A percentile compares a stretch with the other conserved stretches of the same genome.
phyloP scores from a whole-genome alignment of 1,140 invertebrate genomes.

The Gerris buenoi region DNA sequence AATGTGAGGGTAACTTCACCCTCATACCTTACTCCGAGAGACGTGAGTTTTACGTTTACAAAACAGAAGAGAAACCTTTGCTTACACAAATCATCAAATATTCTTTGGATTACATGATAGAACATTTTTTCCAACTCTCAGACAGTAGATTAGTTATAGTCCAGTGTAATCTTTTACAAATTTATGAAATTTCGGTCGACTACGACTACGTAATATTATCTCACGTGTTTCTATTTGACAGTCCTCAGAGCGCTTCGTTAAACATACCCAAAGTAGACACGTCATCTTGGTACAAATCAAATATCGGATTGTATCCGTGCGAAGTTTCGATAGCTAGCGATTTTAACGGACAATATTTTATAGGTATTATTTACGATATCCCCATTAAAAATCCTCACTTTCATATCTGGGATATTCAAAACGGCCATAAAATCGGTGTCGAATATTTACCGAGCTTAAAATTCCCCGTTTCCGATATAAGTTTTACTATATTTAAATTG shows the following conservation, averaged over 20 bases:
- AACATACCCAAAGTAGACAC: conserved; percentile 8
- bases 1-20: conserved; percentile 9
- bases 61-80: not conserved
- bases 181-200: conserved; percentile 6
- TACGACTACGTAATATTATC: conserved; percentile 7
- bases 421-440: conserved; percentile 9
- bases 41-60: conserved; percentile 8
- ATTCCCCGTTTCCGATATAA: conserved; percentile 4
- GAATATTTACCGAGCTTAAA: conserved; percentile 3
- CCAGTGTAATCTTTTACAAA: conserved; percentile 17
- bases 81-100: conserved; percentile 9
- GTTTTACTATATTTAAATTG: conserved; percentile 9
- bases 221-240: conserved; percentile 10
- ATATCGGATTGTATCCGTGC: conserved; percentile 15
- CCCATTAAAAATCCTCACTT: conserved; percentile 6
- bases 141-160: conserved; percentile 11
- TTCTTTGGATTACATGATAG: conserved; percentile 10
- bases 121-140: conserved; percentile 14
- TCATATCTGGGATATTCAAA: conserved; percentile 17
- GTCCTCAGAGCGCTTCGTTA: conserved; percentile 4
- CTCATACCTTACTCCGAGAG: conserved; percentile 4
- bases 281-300: conserved; percentile 14
- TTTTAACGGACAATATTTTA: conserved; percentile 16
- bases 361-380: conserved; percentile 7
- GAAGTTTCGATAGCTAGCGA: conserved; percentile 15